A percentile compares a stretch with the other conserved stretches of the same genome.
Evolutionary conservation across 2,113 vertebrate species (phyloP).

Genomic region (Oncorhynchus masou): DNA sequence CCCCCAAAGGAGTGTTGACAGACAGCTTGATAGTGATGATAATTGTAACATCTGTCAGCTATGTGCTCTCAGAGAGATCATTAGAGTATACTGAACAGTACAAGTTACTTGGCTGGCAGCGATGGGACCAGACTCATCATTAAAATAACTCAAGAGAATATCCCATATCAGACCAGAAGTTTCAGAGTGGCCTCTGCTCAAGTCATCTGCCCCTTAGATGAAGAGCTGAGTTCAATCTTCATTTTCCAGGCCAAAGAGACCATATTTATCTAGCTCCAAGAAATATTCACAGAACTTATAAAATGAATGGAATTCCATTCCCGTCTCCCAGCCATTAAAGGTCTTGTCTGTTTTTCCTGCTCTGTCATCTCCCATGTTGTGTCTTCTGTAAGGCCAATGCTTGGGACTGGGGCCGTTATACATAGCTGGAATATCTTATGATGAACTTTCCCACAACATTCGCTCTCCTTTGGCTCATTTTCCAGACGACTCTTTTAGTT

Average conservation of each 20-base stretch:
- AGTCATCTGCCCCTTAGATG: conserved; percentile 27
- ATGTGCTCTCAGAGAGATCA: too few relatives aligned
- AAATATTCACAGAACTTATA: conserved; percentile 57
- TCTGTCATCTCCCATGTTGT: conserved; percentile 66
- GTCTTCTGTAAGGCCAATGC: conserved; percentile 59
- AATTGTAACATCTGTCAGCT: too few relatives aligned
- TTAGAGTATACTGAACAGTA: not conserved
- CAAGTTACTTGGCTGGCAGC: conserved; percentile 4
- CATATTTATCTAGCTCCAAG: conserved; percentile 65
- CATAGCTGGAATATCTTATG: conserved; percentile 73
- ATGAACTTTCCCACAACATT: conserved; percentile 79
- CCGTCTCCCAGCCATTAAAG: conserved; percentile 47
- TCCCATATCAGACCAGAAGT: conserved; percentile 27
- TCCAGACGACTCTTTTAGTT: conserved; percentile 48
- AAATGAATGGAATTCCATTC: conserved; percentile 69
- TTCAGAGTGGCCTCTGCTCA: conserved; percentile 29
- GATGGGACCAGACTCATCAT: conserved; percentile 14
- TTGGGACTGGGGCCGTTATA: conserved; percentile 48
- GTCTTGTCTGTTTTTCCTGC: conserved; percentile 69
- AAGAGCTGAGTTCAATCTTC: conserved; percentile 50
- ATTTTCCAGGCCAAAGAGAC: conserved; percentile 47
- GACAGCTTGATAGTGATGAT: too few relatives aligned
- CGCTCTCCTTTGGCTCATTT: conserved; percentile 45
- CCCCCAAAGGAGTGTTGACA: not conserved
- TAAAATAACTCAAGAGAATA: conserved; percentile 36